Evolutionary conservation across 1,140 invertebrate species (phyloP).

Genomic region (Saccostrea cuccullata): DNA sequence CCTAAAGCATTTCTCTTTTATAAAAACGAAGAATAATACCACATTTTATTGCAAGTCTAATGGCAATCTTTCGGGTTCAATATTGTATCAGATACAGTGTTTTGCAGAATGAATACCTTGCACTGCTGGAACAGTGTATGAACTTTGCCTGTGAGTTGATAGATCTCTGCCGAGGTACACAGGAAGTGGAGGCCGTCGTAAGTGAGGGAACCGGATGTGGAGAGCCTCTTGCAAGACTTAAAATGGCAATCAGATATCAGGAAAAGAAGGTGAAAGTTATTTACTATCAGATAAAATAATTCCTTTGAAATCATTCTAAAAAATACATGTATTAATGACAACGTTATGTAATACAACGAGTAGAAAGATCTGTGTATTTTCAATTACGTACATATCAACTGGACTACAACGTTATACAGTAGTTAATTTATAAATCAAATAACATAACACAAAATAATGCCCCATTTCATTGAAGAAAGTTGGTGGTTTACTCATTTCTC

Average conservation of each 20-base stretch:
- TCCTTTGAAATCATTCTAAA: neutral
- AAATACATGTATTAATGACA: neutral
- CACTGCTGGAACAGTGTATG: slow-evolving; percentile 81
- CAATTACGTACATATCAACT: neutral
- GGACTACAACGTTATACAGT: too few species aligned
- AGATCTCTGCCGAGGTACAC: slow-evolving; percentile 77
- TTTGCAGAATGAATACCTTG: slow-evolving; percentile 81
- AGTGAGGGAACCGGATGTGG: slow-evolving; percentile 73
- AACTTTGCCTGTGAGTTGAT: slow-evolving; percentile 78
- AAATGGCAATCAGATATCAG: slow-evolving; percentile 77
- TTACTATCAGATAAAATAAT: neutral
- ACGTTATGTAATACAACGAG: too few species aligned
- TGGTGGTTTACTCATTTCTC: neutral
- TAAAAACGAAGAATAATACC: too few species aligned
- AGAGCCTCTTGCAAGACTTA: slow-evolving; percentile 75
- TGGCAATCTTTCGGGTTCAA: neutral
- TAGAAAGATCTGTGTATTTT: too few species aligned
- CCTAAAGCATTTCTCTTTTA: too few species aligned
- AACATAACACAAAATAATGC: neutral
- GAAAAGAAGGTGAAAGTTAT: slow-evolving; percentile 76
- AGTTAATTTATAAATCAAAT: neutral
- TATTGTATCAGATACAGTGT: slow-evolving; percentile 12
- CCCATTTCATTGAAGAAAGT: neutral
- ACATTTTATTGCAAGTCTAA: neutral
- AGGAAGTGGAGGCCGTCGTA: slow-evolving; percentile 78